Conservation (phyloP, 2,888 invertebrate species). For the Philereme vetulata region DNA sequence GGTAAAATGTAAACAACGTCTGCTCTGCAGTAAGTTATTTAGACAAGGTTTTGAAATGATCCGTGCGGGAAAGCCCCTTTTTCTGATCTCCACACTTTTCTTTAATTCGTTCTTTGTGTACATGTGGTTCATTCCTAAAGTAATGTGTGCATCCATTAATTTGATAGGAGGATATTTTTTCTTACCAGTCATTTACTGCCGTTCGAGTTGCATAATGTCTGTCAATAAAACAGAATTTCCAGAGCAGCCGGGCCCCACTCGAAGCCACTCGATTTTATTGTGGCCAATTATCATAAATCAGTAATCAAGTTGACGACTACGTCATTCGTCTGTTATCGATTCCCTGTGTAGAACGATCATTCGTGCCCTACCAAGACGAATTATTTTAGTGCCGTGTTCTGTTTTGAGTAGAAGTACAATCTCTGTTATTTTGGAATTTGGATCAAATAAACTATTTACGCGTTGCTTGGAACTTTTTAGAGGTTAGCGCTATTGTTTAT, state of each 20-base stretch:
- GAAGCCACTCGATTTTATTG: conserved; percentile 51
- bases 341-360: conserved; percentile 38
- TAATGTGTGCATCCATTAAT: no score
- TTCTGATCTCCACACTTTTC: no score
- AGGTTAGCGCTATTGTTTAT: not conserved
- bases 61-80: no score
- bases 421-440: not conserved
- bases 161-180: conserved; percentile 22
- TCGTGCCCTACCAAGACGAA: conserved; percentile 37
- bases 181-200: conserved; percentile 31
- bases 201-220: conserved; percentile 34
- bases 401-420: conserved; percentile 9
- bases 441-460: not conserved
- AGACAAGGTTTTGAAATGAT: not conserved
- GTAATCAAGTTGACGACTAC: conserved; percentile 53
- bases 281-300: conserved; percentile 56
- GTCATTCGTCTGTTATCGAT: conserved; percentile 52
- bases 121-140: no score
- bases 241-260: conserved; percentile 35
- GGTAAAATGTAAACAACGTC: conserved; percentile 33
- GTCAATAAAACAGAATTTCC: conserved; percentile 41
- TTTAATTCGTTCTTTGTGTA: no score
- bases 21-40: conserved; percentile 12
- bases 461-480: not conserved
- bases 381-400: conserved; percentile 19